phyloP scores from a whole-genome alignment of 2,113 vertebrate species.

The Rhynchomys soricoides region DNA sequence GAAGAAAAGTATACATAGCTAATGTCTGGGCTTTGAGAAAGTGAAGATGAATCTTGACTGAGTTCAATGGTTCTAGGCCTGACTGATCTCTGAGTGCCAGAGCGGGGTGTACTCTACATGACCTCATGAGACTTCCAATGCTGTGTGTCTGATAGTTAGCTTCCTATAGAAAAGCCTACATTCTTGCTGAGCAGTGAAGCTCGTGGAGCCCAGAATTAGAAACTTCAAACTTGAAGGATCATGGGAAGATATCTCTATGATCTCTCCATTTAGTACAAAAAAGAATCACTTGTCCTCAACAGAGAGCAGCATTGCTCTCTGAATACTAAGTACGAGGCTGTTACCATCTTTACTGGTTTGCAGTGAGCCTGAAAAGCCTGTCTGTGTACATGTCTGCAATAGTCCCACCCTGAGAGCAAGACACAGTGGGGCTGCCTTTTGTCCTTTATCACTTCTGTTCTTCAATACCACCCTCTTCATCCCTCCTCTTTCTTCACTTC shows the following conservation, averaged over 20 bases:
- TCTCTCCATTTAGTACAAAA: neutral
- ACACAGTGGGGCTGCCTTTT: no score
- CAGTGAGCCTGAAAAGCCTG: neutral
- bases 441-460: neutral
- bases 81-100: fast-evolving
- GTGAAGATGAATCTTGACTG: fast-evolving
- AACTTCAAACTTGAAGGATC: neutral
- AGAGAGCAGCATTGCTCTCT: neutral
- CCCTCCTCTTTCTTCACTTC: neutral
- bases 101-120: neutral
- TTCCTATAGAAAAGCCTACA: neutral
- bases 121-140: neutral
- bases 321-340: neutral
- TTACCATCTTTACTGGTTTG: neutral
- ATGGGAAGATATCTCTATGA: neutral
- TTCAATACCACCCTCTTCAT: neutral
- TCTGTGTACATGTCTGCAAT: fast-evolving
- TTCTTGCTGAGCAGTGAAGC: neutral
- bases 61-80: neutral
- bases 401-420: neutral
- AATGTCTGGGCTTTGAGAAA: neutral
- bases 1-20: neutral
- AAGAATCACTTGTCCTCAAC: neutral
- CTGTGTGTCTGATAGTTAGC: neutral
- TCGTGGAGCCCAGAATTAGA: neutral